Conservation (phyloP, 2,888 invertebrate species). For the Incurvaria masculella region DNA sequence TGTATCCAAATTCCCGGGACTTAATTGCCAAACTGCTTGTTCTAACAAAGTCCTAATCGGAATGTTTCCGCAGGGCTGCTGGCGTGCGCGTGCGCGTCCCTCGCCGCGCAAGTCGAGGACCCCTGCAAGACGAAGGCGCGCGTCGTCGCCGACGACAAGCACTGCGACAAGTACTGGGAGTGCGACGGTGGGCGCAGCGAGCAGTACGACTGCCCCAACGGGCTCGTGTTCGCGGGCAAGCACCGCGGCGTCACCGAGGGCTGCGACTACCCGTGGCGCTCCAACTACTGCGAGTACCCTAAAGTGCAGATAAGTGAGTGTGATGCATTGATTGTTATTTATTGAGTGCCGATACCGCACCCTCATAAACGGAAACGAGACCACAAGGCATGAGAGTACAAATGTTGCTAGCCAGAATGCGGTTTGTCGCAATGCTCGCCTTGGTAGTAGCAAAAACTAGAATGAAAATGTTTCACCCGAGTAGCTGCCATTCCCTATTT, state of each 20-base stretch:
- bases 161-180: slow-evolving; percentile 82
- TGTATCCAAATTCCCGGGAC: no score
- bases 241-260: slow-evolving; percentile 86
- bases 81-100: slow-evolving; percentile 23
- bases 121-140: slow-evolving; percentile 79
- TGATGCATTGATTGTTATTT: no score
- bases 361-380: no score
- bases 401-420: no score
- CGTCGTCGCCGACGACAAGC: slow-evolving; percentile 72
- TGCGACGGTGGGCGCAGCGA: slow-evolving; percentile 80
- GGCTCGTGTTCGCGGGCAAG: slow-evolving; percentile 85
- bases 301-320: slow-evolving; percentile 65
- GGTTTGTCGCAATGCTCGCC: no score
- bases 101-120: slow-evolving; percentile 58
- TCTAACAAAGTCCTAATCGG: no score
- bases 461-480: no score
- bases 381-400: no score
- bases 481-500: no score
- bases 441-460: no score
- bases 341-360: no score
- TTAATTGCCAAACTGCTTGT: no score
- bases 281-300: slow-evolving; percentile 76
- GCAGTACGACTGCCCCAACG: slow-evolving; percentile 87
- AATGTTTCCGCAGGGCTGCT: slow-evolving; percentile 13
- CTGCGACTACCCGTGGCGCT: slow-evolving; percentile 87